These are phyloP conservation scores for Hipposideros armiger DNA, from an alignment of 2,113 vertebrate genomes.

Conservation along the genomic window DNA sequence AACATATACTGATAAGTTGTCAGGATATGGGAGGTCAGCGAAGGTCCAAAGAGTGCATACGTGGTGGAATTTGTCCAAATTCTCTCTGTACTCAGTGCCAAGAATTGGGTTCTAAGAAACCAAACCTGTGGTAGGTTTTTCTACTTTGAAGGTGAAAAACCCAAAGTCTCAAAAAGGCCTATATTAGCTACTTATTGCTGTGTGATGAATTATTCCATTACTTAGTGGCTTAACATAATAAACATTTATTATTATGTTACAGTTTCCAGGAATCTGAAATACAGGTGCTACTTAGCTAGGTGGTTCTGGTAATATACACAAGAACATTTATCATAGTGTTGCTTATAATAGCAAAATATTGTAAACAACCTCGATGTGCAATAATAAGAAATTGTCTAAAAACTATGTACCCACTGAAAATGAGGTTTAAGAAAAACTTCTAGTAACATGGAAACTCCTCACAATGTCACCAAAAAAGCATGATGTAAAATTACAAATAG, in stretches of 20 bases:
- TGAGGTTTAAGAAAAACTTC: slow-evolving; percentile 22
- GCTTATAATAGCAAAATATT: slow-evolving; percentile 59
- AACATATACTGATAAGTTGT: background rate
- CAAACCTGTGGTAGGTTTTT: slow-evolving; percentile 9
- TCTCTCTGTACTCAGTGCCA: background rate
- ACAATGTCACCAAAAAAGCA: slow-evolving; percentile 22
- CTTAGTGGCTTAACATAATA: slow-evolving; percentile 55
- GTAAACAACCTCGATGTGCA: slow-evolving; percentile 8
- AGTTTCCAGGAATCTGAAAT: slow-evolving; percentile 37
- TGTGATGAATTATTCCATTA: slow-evolving; percentile 48
- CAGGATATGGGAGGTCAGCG: background rate
- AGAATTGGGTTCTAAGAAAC: slow-evolving; percentile 23
- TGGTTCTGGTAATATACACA: slow-evolving; percentile 8
- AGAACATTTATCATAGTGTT: slow-evolving; percentile 32
- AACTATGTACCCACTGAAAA: background rate
- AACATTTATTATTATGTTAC: slow-evolving; percentile 59
- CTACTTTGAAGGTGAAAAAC: slow-evolving; percentile 29
- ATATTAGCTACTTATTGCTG: slow-evolving; percentile 9
- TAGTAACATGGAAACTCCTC: background rate
- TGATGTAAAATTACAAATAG: slow-evolving; percentile 15
- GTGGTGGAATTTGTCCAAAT: slow-evolving; percentile 15
- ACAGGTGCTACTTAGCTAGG: background rate
- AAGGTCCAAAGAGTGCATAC: background rate
- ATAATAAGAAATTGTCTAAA: slow-evolving; percentile 17
- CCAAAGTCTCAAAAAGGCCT: background rate